A percentile compares a stretch with the other conserved stretches of the same genome.
These are phyloP conservation scores for Fringilla coelebs DNA, from an alignment of 2,797 vertebrate species.

Conservation along the genomic window DNA sequence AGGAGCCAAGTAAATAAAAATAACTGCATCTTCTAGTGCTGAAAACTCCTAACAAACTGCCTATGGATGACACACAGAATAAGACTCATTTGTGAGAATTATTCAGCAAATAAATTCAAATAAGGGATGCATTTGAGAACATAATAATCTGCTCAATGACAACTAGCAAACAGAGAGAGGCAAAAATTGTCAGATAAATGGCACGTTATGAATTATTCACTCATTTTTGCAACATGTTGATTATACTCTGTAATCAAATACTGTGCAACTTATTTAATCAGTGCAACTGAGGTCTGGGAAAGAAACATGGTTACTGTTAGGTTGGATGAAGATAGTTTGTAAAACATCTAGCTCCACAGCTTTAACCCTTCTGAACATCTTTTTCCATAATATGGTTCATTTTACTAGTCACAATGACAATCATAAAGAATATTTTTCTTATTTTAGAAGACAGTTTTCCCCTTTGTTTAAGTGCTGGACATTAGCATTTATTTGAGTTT, in stretches of 20 bases:
- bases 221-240: constrained; percentile 30
- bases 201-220: constrained; percentile 63
- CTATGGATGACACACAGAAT: neutral
- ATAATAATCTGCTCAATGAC: constrained; percentile 44
- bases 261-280: neutral
- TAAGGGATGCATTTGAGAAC: constrained; percentile 28
- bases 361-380: neutral
- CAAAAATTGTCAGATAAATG: constrained; percentile 56
- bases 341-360: neutral
- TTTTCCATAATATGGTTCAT: neutral
- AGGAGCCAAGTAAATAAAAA: neutral
- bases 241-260: constrained; percentile 48
- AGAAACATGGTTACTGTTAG: neutral
- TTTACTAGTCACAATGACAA: neutral
- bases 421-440: neutral
- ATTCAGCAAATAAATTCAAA: constrained; percentile 54
- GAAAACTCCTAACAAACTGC: neutral
- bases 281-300: neutral
- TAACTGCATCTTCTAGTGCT: neutral
- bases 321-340: neutral
- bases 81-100: neutral
- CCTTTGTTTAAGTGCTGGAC: neutral
- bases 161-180: constrained; percentile 41
- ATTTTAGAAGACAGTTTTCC: neutral
- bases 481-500: neutral